phyloP scores from a whole-genome alignment of 2,888 invertebrate species.

The Cheilosia grossa region DNA sequence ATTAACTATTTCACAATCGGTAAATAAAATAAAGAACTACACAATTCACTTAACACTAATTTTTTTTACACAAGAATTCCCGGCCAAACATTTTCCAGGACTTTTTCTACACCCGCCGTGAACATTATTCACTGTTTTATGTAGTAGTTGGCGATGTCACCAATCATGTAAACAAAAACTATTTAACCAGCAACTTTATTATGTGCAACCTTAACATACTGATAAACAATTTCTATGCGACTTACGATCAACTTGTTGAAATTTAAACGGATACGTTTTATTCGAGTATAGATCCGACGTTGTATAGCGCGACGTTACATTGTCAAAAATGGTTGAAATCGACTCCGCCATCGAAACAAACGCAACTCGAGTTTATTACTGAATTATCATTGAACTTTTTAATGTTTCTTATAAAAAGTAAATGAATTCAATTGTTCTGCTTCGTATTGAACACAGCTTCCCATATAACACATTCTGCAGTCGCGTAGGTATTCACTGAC shows the following conservation, averaged over 20 bases:
- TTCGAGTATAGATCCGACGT: constrained; percentile 35
- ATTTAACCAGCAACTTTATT: too few species aligned
- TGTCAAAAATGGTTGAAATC: constrained; percentile 36
- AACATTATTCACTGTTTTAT: too few species aligned
- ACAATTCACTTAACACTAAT: too few species aligned
- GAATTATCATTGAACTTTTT: constrained; percentile 23
- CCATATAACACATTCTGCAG: constrained; percentile 57
- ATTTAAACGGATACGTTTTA: constrained; percentile 33
- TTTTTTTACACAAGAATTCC: too few species aligned
- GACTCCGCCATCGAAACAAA: constrained; percentile 53
- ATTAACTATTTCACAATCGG: too few species aligned
- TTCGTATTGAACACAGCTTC: constrained; percentile 3
- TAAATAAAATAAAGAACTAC: too few species aligned
- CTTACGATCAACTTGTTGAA: constrained; percentile 54
- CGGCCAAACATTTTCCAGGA: too few species aligned
- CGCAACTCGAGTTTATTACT: constrained; percentile 10
- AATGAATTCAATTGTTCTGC: constrained; percentile 6
- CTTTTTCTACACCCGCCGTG: too few species aligned
- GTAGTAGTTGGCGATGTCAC: neutral
- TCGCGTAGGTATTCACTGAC: constrained; percentile 36
- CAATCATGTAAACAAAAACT: neutral
- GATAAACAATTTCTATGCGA: neutral
- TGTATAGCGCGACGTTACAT: constrained; percentile 52
- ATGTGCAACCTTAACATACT: too few species aligned
- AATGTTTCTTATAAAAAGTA: constrained; percentile 8